Evolutionary conservation across 2,797 vertebrate genomes (phyloP).

Genomic region (Tadarida brasiliensis): DNA sequence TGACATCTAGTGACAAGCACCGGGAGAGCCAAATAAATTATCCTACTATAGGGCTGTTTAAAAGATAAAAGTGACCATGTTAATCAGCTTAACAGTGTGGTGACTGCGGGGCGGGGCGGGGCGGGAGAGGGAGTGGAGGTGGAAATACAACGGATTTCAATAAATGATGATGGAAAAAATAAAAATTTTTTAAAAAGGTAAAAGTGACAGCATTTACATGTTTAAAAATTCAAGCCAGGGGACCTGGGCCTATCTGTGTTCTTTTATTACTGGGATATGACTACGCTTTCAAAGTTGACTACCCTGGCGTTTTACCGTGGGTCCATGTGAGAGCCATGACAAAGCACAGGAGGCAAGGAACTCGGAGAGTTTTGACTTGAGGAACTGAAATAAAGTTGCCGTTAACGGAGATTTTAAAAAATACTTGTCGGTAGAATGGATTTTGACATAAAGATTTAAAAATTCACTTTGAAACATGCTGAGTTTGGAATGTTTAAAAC

Average conservation of each 20-base stretch:
- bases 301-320: not conserved
- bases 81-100: too few relatives aligned
- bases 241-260: not conserved
- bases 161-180: too few relatives aligned
- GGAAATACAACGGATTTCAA: too few relatives aligned
- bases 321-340: not conserved
- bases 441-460: not conserved
- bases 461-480: not conserved
- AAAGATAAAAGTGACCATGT: not conserved
- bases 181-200: too few relatives aligned
- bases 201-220: not conserved
- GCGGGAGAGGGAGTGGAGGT: too few relatives aligned
- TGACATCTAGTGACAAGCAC: not conserved
- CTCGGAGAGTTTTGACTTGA: not conserved
- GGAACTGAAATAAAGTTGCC: not conserved
- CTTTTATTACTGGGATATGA: not conserved
- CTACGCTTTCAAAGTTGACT: not conserved
- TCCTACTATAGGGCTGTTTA: not conserved
- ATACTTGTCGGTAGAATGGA: not conserved
- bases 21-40: not conserved
- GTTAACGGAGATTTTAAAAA: not conserved
- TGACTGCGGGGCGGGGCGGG: too few relatives aligned
- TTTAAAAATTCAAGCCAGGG: not conserved
- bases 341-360: not conserved
- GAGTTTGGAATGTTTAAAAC: not conserved